Evolutionary conservation across 1,140 invertebrate species (phyloP), one percentile per base, ranked within the genome.

Genomic region (Papilio machaon): DNA sequence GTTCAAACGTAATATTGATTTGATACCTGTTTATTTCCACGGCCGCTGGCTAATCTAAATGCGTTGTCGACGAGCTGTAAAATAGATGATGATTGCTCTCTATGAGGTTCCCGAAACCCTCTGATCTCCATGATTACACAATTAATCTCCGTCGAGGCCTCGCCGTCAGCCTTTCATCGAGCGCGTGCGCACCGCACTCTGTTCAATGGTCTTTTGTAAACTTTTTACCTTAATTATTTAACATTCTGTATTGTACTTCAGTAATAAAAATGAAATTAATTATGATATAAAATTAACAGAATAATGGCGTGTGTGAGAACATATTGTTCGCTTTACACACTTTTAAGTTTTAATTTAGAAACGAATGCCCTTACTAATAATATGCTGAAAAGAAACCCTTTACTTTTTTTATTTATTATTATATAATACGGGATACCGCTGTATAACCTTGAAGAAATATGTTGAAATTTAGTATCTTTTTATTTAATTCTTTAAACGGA

Each of bases 91-190:
- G 88, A 92, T 91, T 90, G 89, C 87, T 86, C 85, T 91, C 89
- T 91, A 92, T 90, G 90, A 89, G 85, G 86, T 87, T 90, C 88
- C 90, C 88, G 85, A 91, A 91, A 91, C 89, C 86, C 88, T 82
- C 85, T 85, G 87, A 88, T 91, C 87, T 89, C 86, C 88, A 87
- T 92, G 91, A 93, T 92, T 92, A 91, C 90, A 87, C 89, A 91
- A 93, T 93, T 90, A 93, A 93, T 93, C 92, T 91, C 87, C 88
- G 91, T 92, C 91, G 87, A 52, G 52, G 47, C 81, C 82, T 82
- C 79, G 82, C 88, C 85, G 85, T 90, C 89, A 84, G 87, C 88
- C 88, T 91, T 91, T 92, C 91, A 91, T 88, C 91, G 87, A 77
- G 80, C 87, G 88, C 88, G 77, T 80, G 87, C 87, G 87, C 87